phyloP scores from a whole-genome alignment of 2,888 invertebrate species.

The Heliconius erato region DNA sequence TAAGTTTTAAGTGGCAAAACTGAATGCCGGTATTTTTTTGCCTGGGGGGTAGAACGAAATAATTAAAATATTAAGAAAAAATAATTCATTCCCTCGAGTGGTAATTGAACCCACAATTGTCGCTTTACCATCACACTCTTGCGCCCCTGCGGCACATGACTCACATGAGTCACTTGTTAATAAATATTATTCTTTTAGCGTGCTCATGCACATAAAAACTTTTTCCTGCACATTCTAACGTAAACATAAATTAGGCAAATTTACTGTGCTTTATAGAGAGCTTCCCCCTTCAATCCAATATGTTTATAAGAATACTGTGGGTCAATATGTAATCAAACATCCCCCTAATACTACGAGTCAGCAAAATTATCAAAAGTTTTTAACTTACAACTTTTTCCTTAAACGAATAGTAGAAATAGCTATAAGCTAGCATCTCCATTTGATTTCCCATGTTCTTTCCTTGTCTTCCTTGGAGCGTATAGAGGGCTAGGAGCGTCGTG shows the following conservation, averaged over 20 bases:
- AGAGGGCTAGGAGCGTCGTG: constrained; percentile 60
- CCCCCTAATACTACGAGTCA: constrained; percentile 74
- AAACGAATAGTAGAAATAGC: constrained; percentile 68
- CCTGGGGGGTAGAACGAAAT: too few relatives aligned
- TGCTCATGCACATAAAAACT: constrained; percentile 81
- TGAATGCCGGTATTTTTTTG: too few relatives aligned
- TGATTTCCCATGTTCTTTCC: constrained; percentile 65
- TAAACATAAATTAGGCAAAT: constrained; percentile 85
- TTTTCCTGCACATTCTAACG: constrained; percentile 83
- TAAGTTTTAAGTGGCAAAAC: too few relatives aligned
- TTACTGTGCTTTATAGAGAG: constrained; percentile 78
- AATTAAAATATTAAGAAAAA: too few relatives aligned
- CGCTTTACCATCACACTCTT: too few relatives aligned
- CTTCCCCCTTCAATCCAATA: constrained; percentile 84
- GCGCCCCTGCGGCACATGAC: too few relatives aligned
- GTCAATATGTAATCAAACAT: constrained; percentile 79
- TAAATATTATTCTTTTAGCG: constrained; percentile 82
- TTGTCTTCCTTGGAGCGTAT: constrained; percentile 65
- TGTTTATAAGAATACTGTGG: constrained; percentile 80
- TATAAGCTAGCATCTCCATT: constrained; percentile 66
- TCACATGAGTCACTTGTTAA: constrained; percentile 65
- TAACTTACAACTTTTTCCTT: constrained; percentile 82
- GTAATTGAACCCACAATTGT: too few relatives aligned
- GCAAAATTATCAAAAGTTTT: constrained; percentile 84
- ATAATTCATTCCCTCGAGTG: too few relatives aligned